Conservation (phyloP, 2,888 invertebrate species). For the Zele albiditarsus region DNA sequence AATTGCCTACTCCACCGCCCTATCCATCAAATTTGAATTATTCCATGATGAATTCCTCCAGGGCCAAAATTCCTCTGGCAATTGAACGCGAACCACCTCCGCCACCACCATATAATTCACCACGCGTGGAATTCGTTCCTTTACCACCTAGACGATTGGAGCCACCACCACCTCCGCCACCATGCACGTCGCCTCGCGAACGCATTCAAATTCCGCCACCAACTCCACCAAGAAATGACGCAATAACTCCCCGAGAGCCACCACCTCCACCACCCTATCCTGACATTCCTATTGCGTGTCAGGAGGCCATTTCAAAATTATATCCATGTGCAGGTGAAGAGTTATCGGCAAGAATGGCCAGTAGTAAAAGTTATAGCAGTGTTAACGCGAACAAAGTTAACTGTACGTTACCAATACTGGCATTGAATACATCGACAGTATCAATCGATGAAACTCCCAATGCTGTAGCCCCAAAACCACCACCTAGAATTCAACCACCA, state of each 20-base stretch:
- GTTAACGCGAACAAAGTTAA: conserved; percentile 34
- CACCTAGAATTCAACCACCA: conserved; percentile 73
- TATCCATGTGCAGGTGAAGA: conserved; percentile 53
- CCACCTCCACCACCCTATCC: conserved; percentile 78
- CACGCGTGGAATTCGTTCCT: conserved; percentile 78
- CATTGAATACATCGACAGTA: background rate
- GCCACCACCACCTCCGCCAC: conserved; percentile 79
- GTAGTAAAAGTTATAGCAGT: conserved; percentile 29
- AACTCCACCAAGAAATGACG: conserved; percentile 70
- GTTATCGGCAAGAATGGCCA: conserved; percentile 39
- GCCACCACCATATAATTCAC: conserved; percentile 82
- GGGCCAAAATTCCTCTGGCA: conserved; percentile 51
- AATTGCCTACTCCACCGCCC: conserved; percentile 74
- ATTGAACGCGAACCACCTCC: conserved; percentile 73
- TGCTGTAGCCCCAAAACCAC: conserved; percentile 78
- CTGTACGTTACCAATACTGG: background rate
- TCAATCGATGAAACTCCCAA: conserved; percentile 56
- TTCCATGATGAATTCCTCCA: conserved; percentile 58
- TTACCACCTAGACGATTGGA: conserved; percentile 77
- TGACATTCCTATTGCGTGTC: conserved; percentile 60
- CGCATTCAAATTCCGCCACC: conserved; percentile 70
- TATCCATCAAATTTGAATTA: conserved; percentile 68
- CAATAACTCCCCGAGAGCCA: conserved; percentile 76
- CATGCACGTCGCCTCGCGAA: conserved; percentile 46
- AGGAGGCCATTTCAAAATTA: conserved; percentile 58